These are phyloP conservation scores for Abramis brama DNA, from an alignment of 2,113 vertebrate species.

Conservation along the genomic window DNA sequence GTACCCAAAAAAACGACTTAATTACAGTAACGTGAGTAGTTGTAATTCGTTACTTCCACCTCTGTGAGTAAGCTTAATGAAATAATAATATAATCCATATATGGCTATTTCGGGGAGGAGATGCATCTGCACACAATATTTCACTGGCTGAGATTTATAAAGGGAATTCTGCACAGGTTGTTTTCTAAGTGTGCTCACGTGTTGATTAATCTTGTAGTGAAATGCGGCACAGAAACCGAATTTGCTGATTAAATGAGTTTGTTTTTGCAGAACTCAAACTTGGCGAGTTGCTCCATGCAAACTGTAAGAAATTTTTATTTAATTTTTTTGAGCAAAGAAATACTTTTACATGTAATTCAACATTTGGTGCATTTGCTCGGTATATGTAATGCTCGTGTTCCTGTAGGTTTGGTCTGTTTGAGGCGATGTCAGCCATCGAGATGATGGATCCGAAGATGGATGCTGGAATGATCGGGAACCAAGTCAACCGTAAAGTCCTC, in stretches of 20 bases:
- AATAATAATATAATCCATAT: too few species aligned
- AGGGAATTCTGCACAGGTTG: too few species aligned
- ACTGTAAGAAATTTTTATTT: conserved; percentile 82
- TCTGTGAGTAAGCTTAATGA: too few species aligned
- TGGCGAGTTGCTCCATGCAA: conserved; percentile 97
- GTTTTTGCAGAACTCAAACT: conserved; percentile 89
- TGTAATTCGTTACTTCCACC: too few species aligned
- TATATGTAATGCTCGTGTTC: not conserved
- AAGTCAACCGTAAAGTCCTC: conserved; percentile 97
- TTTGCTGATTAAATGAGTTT: conserved; percentile 37
- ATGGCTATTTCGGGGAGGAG: too few species aligned
- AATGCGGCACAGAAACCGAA: not conserved
- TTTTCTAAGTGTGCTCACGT: not conserved
- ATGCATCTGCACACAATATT: too few species aligned
- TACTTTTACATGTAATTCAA: not conserved
- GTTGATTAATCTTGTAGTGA: not conserved
- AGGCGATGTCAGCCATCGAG: conserved; percentile 99
- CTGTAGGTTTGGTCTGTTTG: conserved; percentile 94
- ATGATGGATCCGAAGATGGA: conserved; percentile 99
- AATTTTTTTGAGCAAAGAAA: not conserved
- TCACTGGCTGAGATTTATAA: too few species aligned
- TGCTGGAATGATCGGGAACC: conserved; percentile 99
- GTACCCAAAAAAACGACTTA: too few species aligned
- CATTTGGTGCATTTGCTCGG: too few species aligned
- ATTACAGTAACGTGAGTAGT: too few species aligned